Conservation (phyloP, 2,797 vertebrate genomes). For the Hippocampus kuda region DNA sequence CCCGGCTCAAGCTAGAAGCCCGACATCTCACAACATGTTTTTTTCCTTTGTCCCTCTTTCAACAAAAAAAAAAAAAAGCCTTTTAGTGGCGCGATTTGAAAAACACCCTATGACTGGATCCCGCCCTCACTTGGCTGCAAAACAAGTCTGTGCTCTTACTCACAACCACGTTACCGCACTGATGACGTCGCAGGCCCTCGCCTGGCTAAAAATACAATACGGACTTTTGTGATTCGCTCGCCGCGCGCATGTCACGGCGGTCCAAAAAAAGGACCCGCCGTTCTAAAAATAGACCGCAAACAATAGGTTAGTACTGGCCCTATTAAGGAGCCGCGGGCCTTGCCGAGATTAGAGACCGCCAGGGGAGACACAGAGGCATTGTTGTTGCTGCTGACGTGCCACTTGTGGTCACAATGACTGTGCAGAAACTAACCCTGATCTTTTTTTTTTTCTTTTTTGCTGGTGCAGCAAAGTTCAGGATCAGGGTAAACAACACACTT, state of each 20-base stretch:
- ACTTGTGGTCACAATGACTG: slow-evolving; percentile 53
- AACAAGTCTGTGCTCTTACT: slow-evolving; percentile 34
- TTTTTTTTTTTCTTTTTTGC: not conserved
- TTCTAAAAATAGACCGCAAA: slow-evolving; percentile 60
- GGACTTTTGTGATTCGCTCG: slow-evolving; percentile 31
- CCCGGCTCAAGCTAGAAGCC: not conserved
- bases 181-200: slow-evolving; percentile 40
- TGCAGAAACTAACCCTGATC: slow-evolving; percentile 32
- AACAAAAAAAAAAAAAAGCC: slow-evolving; percentile 10
- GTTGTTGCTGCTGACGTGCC: slow-evolving; percentile 55
- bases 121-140: slow-evolving; percentile 19
- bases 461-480: slow-evolving; percentile 4
- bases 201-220: slow-evolving; percentile 43
- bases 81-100: not conserved
- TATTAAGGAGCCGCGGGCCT: slow-evolving; percentile 42
- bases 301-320: slow-evolving; percentile 45
- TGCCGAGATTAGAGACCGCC: slow-evolving; percentile 47
- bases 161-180: slow-evolving; percentile 27
- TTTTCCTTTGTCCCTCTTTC: slow-evolving; percentile 4
- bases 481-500: slow-evolving; percentile 14
- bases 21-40: not conserved
- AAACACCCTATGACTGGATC: slow-evolving; percentile 32
- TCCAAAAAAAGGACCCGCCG: slow-evolving; percentile 46
- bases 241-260: slow-evolving; percentile 40
- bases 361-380: slow-evolving; percentile 39